These are phyloP conservation scores for Acleris literana DNA, from an alignment of 2,888 invertebrate species.

Conservation along the genomic window DNA sequence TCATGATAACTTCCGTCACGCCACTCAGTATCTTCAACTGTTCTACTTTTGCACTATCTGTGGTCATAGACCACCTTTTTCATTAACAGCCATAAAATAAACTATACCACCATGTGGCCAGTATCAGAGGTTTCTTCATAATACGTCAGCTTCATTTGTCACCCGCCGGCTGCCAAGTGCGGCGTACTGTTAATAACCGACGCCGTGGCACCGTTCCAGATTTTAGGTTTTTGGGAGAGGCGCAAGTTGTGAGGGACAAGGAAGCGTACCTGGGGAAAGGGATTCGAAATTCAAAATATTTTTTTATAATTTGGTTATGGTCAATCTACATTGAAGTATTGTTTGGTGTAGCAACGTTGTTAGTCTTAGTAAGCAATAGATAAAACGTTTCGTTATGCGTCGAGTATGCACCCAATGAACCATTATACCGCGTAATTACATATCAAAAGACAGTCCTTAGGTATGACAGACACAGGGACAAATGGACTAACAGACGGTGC, in stretches of 20 bases:
- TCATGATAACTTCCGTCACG: conserved; percentile 59
- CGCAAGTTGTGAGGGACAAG: conserved; percentile 6
- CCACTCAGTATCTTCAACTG: no score
- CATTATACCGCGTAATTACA: no score
- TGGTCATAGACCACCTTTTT: not conserved
- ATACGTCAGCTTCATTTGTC: conserved; percentile 77
- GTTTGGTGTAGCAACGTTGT: no score
- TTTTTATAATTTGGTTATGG: no score
- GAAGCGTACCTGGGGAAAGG: not conserved
- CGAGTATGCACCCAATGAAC: no score
- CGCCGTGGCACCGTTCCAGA: conserved; percentile 71
- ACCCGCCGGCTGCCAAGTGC: conserved; percentile 66
- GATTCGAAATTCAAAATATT: not conserved
- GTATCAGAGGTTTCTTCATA: conserved; percentile 65
- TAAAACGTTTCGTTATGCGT: no score
- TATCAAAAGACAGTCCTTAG: no score
- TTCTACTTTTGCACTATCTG: no score
- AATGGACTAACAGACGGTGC: no score
- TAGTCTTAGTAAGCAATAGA: no score
- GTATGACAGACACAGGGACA: no score
- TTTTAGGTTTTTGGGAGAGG: conserved; percentile 40
- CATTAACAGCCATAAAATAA: conserved; percentile 34
- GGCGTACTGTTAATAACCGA: conserved; percentile 74
- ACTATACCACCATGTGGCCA: conserved; percentile 38
- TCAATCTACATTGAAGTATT: no score